A percentile compares a stretch with the other conserved stretches of the same genome.
Conservation (phyloP, 2,113 vertebrate genomes). For the Corydoras maculifer region DNA sequence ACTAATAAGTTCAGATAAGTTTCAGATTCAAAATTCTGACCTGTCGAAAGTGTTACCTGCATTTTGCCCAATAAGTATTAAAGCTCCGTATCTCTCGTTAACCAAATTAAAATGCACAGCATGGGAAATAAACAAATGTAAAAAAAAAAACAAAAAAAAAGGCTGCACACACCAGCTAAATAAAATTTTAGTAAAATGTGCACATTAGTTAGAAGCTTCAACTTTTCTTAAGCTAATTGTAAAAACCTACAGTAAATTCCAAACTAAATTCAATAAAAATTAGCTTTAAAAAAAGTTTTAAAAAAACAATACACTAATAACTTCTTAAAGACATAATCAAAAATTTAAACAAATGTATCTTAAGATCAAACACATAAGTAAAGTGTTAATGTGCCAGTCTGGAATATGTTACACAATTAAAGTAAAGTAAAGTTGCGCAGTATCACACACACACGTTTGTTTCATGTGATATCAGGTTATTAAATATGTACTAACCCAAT, state of each 20-base stretch:
- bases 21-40: not conserved
- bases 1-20: too few species aligned
- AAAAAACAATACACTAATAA: too few species aligned
- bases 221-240: too few species aligned
- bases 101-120: not conserved
- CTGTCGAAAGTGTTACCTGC: too few species aligned
- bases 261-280: too few species aligned
- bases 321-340: not conserved
- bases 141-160: not conserved
- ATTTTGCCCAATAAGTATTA: too few species aligned
- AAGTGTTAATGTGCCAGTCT: slow-evolving; percentile 63
- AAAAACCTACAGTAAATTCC: too few species aligned
- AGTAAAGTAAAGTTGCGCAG: not conserved
- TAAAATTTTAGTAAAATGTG: not conserved
- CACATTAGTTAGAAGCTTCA: too few species aligned
- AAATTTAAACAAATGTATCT: not conserved
- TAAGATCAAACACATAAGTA: slow-evolving; percentile 41
- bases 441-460: slow-evolving; percentile 1
- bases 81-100: too few species aligned
- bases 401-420: slow-evolving; percentile 48
- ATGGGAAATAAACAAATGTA: not conserved
- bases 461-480: not conserved
- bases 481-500: slow-evolving; percentile 23
- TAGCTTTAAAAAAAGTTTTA: too few species aligned
- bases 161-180: not conserved